Base-by-base conservation (phyloP, 2,888 invertebrate species). In the Oscheius sp. region DNA sequence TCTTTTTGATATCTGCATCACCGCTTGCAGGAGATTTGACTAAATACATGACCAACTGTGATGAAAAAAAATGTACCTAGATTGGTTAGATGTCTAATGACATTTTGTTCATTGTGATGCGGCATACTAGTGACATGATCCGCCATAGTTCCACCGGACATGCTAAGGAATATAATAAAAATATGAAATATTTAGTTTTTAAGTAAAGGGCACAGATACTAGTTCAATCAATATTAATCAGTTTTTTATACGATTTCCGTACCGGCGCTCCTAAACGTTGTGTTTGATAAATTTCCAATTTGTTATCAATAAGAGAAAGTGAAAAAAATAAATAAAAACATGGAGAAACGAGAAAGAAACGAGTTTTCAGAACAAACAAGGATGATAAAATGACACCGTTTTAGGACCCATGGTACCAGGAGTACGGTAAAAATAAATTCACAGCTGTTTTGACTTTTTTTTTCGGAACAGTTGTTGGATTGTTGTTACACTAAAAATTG, bases 1-100 rank as follows among this genome's bases (percentile, higher is more conserved):
- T 94, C 72, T 91, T 91, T 81, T 92, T 92, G 87, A 95, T 93
- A 81, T 91, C 91, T 86, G 94, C 94, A 86, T 95, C 94, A 87
- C 94, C 80, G 20, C 76, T 71, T 14, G 73, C 80, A 24, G 79
- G 73, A 8, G 77, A 73, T 72, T 75, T 74, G 0, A 81, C 82
- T 82, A 66, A 41, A 75, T 67, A 24, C 6, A 33, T 50, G 44
- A 36, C 22, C 12, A 59, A 22, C 4, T 36, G 59, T 36, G 5
- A 38, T 45, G n/a, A 44, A 6, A 1, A 30, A 36, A 26, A 62
- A 54, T 70, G 56, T 51, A 82, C 83, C 82, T 24, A 82, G 74
- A 64, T 79, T 81, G 3, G 77, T 80, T 51, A 83, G 68, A 51
- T 82, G 73, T 33, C 77, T 65, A 67, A 83, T 80, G 24, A 80